These are phyloP conservation scores for Dascillus cervinus DNA, from an alignment of 2,888 invertebrate species.

Conservation along the genomic window DNA sequence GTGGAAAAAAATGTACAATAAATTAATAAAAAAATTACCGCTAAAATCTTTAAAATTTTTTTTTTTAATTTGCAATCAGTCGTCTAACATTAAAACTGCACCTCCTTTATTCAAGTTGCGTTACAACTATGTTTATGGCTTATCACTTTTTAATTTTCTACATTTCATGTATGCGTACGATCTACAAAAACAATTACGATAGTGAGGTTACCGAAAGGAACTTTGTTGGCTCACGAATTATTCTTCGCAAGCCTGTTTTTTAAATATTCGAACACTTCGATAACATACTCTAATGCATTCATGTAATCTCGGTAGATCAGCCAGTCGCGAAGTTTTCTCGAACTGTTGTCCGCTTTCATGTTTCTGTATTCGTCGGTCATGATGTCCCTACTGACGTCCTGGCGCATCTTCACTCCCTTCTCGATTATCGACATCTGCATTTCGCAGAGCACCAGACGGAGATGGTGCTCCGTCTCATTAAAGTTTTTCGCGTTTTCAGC, in stretches of 20 bases:
- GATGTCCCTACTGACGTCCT: constrained; percentile 42
- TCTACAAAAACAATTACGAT: too few relatives aligned
- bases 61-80: too few relatives aligned
- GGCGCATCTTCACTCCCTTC: constrained; percentile 44
- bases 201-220: too few relatives aligned
- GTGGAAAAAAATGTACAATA: constrained; percentile 16
- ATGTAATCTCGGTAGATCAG: constrained; percentile 57
- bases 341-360: constrained; percentile 33
- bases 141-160: too few relatives aligned
- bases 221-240: constrained; percentile 6
- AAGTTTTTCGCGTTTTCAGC: constrained; percentile 47
- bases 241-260: constrained; percentile 13
- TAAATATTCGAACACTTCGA: constrained; percentile 44
- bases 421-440: constrained; percentile 53
- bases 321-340: constrained; percentile 51
- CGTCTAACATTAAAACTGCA: too few relatives aligned
- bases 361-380: constrained; percentile 41
- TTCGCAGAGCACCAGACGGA: constrained; percentile 60
- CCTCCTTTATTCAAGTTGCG: too few relatives aligned
- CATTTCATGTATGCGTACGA: too few relatives aligned
- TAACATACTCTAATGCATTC: constrained; percentile 51
- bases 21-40: constrained; percentile 18
- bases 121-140: too few relatives aligned
- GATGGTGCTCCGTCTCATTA: constrained; percentile 50
- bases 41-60: too few relatives aligned